Base-by-base conservation (phyloP, 2,888 invertebrate genomes). In the Timema podura region DNA sequence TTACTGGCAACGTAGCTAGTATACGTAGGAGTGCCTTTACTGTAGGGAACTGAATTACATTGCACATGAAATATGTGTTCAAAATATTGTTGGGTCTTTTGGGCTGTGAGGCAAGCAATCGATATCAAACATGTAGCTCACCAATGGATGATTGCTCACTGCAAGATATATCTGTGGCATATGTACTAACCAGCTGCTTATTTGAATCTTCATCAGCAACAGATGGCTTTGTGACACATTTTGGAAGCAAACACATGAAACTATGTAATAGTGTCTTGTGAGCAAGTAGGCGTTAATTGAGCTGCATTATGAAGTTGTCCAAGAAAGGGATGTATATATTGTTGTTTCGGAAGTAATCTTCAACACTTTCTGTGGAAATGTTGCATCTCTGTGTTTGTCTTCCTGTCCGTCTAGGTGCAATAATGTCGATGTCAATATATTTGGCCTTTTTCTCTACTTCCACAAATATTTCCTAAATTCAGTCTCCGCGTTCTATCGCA, bases 21-120 rank as follows among this genome's bases (percentile, higher is more conserved):
- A 54, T 54, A 54, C 54, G 54, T 15, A 54, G 54, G 54, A 54
- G 54, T 54, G 54, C 16, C 54, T 54, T 54, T 16, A 54, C 54
- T 54, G 6, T 54, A 8, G 54, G 54, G 6, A 54, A 54, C 54
- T 54, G 54, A 54, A 16, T 11, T 54, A 2, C 30, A 30, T n/a
- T 3, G 30, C 30, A 30, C 30, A 30, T 30, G 2, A 30, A 30
- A 30, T 30, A 30, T 30, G 30, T 30, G 30, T 30, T 3, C 30
- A 30, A 30, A 30, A 30, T 3, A 30, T 30, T 1, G 30, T 30
- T 30, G 3, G 30, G 30, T 30, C 30, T 1, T 30, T 30, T 30
- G 30, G 30, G 30, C 30, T 30, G 30, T 30, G 30, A 30, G 30
- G 30, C 30, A 30, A 30, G 30, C 3, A 30, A 30, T 30, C 30